These are phyloP conservation scores for Callinectes sapidus DNA, from an alignment of 2,888 invertebrate species.

Conservation along the genomic window DNA sequence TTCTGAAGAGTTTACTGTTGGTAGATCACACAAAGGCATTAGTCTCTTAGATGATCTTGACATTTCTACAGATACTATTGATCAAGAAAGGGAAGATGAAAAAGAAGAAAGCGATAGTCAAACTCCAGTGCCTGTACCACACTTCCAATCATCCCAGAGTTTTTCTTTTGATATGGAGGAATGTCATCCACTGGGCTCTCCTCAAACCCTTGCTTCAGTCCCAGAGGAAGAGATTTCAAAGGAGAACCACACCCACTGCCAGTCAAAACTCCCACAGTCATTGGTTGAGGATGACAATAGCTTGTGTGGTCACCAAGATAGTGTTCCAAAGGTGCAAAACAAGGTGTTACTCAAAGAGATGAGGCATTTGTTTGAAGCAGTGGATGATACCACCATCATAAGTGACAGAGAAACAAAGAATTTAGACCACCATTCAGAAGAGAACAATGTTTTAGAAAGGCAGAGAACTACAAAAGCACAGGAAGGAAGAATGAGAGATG, in stretches of 20 bases:
- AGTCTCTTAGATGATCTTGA: slow-evolving; percentile 38
- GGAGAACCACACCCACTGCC: background rate
- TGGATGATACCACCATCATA: background rate
- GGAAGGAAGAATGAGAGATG: background rate
- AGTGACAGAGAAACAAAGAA: background rate
- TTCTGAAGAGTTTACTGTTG: slow-evolving; percentile 17
- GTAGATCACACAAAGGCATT: background rate
- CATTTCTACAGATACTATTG: slow-evolving; percentile 25
- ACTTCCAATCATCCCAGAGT: slow-evolving; percentile 39
- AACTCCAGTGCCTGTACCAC: background rate
- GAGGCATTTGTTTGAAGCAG: background rate
- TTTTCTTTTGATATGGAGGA: slow-evolving; percentile 44
- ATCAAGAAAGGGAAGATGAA: background rate
- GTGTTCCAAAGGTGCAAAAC: background rate
- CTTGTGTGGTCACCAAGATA: background rate
- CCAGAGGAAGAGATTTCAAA: background rate
- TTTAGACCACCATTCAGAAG: background rate
- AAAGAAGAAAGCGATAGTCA: background rate
- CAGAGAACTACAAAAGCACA: background rate
- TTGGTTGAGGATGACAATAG: background rate
- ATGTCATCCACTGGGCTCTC: background rate
- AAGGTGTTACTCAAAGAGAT: background rate
- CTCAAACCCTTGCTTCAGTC: background rate
- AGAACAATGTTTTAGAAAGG: background rate
- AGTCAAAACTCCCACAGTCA: background rate